Base-by-base conservation (phyloP, 2,797 vertebrate species). In the Amblyopsis hoosieri region DNA sequence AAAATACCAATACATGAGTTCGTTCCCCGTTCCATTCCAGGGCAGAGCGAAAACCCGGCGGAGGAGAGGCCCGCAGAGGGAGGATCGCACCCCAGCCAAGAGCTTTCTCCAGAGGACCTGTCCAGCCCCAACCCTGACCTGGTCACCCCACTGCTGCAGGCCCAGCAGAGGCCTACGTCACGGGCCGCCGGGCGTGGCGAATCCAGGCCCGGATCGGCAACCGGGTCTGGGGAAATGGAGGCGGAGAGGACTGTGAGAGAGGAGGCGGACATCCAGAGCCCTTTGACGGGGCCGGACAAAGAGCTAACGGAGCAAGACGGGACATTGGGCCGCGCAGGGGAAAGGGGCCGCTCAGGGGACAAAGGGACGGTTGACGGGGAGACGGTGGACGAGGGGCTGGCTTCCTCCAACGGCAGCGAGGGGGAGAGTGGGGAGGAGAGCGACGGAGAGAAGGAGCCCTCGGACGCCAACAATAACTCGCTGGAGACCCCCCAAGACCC, bases 391-490 rank as follows among this genome's bases (percentile, higher is more conserved):
- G 89, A 93, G 72, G 89, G 90, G 12, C 75, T 90, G 19, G 88
- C 88, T 15, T 74, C 83, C 13, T 91, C 89, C 42, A 87, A 85
- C 49, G 89, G 81, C 52, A 90, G 89, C 17, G 92, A 80, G 48
- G 87, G 85, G 17, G 90, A 88, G 61, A 87, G 84, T 1, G 82
- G 82, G 12, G 85, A 87, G 63, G 85, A 86, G 54, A 76, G 67
- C 6, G 80, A 88, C 45, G 75, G 59, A 3, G 78, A 68, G 23
- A 91, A 88, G 69, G 80, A 82, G 57, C 14, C 71, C n/a, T 64
- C 82, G 4, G 90, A 91, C 31, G 80, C 88, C 62, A 91, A 92
- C 60, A 92, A 90, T 66, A 93, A 92, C 78, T 86, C 87, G 33
- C 49, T 88, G 57, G 79, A 86, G 61, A 82, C 78, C 54, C 74